These are phyloP conservation scores for Hippocampus barbouri DNA, from an alignment of 2,113 vertebrate species.

Conservation along the genomic window DNA sequence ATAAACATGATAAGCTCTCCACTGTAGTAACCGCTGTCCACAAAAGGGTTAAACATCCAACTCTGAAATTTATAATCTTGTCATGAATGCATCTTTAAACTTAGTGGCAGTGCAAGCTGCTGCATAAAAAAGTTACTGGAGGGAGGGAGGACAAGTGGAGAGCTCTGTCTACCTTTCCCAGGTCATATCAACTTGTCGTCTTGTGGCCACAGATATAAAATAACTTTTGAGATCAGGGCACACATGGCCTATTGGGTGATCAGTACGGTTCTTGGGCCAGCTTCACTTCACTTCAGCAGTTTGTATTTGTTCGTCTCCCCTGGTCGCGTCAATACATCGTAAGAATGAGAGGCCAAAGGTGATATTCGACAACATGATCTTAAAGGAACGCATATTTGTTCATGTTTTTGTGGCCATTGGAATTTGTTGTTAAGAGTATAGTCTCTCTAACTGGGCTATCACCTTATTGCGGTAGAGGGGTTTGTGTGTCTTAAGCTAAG, in stretches of 20 bases:
- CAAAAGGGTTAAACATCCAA: background rate
- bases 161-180: slow-evolving; percentile 29
- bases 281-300: background rate
- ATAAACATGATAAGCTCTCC: too few species aligned
- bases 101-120: slow-evolving; percentile 60
- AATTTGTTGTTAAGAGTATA: background rate
- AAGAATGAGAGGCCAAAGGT: background rate
- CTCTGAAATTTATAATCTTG: slow-evolving; percentile 55
- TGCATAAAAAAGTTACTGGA: slow-evolving; percentile 67
- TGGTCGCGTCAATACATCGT: background rate
- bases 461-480: too few species aligned
- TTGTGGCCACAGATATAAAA: slow-evolving; percentile 24
- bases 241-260: slow-evolving; percentile 21
- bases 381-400: background rate
- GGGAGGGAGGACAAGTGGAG: slow-evolving; percentile 27
- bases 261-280: slow-evolving; percentile 9
- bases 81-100: slow-evolving; percentile 49
- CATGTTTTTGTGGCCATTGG: background rate
- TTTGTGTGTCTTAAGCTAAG: too few species aligned
- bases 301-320: slow-evolving; percentile 2
- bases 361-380: background rate
- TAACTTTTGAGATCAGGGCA: slow-evolving; percentile 11
- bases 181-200: slow-evolving; percentile 30
- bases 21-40: too few species aligned
- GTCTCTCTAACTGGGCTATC: too few species aligned